Base-by-base conservation (phyloP, 2,888 invertebrate genomes). In the Meteorus colon region DNA sequence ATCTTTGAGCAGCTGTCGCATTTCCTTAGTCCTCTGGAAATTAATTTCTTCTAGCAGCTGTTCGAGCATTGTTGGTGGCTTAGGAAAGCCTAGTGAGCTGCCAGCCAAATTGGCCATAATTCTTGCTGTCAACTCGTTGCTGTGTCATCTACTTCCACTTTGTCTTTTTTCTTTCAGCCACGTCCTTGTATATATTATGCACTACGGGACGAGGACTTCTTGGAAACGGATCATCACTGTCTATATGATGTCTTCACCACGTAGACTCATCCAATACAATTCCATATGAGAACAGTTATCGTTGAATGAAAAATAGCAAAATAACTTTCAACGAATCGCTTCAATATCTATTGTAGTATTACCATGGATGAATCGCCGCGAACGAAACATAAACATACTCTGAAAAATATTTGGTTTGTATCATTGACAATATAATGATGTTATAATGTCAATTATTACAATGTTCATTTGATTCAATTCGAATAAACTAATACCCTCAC, bases 1-100 rank as follows among this genome's bases (percentile, higher is more conserved):
- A 91, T 96, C 96, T 90, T 96, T 96, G 85, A 96, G 92, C 83
- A 96, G 91, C 90, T 96, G 96, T 67, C 96, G 92, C 94, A 96
- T 95, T 90, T 97, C 97, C 90, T 97, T 97, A 72, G 96, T 96
- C 81, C 97, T 92, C 89, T 97, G 97, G 86, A 97, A 97, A 90
- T 96, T 96, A 82, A 97, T 97, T 90, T 97, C 97, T 87, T 97
- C 96, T 77, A 97, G 91, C 75, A 97, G 91, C 86, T 96, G 96
- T 87, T 97, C 96, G 83, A 97, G 90, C 89, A 95, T 94, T 41
- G 95, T 95, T 27, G 94, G 93, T 27, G 91, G 90, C 85, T 91
- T 91, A 74, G 91, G 83, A 65, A 90, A 85, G 73, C 86, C 85
- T 45, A 85, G 78, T 51, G 88, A 85, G 79, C 87, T 84, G 69